Base-by-base conservation (phyloP, 2,797 vertebrate genomes). In the Leptatherina wallacei region DNA sequence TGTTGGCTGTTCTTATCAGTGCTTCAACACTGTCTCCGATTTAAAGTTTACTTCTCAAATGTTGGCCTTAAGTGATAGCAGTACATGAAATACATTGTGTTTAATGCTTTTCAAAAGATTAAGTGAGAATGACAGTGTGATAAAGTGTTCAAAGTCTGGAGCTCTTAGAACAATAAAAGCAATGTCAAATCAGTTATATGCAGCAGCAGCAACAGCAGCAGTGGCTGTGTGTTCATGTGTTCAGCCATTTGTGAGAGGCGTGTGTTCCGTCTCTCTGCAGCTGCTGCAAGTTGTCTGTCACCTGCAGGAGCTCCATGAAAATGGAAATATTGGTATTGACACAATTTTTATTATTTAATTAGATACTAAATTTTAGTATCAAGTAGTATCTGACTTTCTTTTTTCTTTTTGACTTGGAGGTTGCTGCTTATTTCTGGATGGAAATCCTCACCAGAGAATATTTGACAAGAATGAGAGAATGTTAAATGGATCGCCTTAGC, bases 391-490 rank as follows among this genome's bases (percentile, higher is more conserved):
- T 47, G 44, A n/a, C 20, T 47, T n/a, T 2, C 2, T n/a, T n/a
- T 47, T 35, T 35, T 4, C 6, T 44, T 20, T 44, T 20, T 44
- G 6, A 1, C 18, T 47, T 9, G 47, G 16, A 20, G 8, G 7
- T 49, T 49, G 1, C 49, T 3, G 51, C 22, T 38, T 32, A 55
- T 65, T 11, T 68, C 30, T 69, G 54, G 40, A 44, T 42, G 16
- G 24, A 69, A 64, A 62, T 18, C 8, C 29, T 32, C 30, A 29
- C 47, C 7, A 33, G 38, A 74, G 65, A n/a, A 51, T 20, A 74
- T 36, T 29, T 33, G 71, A 61, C 18, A 35, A n/a, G 40, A 47
- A 47, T 10, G 7, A 44, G 18, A 20, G 16, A 47, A 30, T 24
- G 71, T 54, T 60, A 62, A 52, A 27, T 27, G 24, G 24, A 27